A percentile compares a stretch with the other conserved stretches of the same genome.
Evolutionary conservation across 2,888 invertebrate genomes (phyloP).

Genomic region (Cheilosia scutellata): DNA sequence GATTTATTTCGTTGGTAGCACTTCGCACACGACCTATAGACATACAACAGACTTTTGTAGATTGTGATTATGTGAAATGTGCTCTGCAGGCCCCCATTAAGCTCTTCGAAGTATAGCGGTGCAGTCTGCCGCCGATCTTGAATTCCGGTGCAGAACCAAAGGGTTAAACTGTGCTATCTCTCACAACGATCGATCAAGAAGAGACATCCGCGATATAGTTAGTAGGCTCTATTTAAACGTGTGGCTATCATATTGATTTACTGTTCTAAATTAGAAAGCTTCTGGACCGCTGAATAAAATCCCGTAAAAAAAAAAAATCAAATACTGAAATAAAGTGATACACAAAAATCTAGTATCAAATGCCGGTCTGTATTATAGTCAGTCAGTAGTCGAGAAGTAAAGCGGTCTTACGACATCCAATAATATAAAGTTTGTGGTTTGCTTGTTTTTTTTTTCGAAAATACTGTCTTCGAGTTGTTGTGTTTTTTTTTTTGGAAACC

Average conservation of each 20-base stretch:
- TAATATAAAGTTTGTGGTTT: conserved; percentile 6
- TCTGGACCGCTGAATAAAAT: neutral
- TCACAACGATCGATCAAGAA: neutral
- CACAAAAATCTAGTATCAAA: conserved; percentile 40
- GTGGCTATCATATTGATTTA: conserved; percentile 24
- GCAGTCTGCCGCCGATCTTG: neutral
- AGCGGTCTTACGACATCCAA: conserved; percentile 11
- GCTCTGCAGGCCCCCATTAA: neutral
- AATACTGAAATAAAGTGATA: conserved; percentile 24
- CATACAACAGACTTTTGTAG: neutral
- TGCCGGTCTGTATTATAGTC: conserved; percentile 20
- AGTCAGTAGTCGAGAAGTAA: conserved; percentile 10
- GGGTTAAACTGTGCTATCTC: neutral
- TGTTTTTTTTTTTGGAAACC: neutral
- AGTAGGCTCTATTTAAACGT: neutral
- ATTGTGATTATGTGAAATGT: conserved; percentile 9
- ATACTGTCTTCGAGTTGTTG: neutral
- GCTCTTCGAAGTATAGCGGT: conserved; percentile 1
- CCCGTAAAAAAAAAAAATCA: neutral
- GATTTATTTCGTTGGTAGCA: conserved; percentile 8
- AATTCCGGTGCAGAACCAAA: neutral
- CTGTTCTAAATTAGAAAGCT: conserved; percentile 17
- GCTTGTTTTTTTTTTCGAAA: neutral
- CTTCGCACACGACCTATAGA: conserved; percentile 9
- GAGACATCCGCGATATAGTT: neutral